A percentile compares a stretch with the other conserved stretches of the same genome.
phyloP scores from a whole-genome alignment of 2,113 vertebrate species.

The Pachypanchax playfairii region DNA sequence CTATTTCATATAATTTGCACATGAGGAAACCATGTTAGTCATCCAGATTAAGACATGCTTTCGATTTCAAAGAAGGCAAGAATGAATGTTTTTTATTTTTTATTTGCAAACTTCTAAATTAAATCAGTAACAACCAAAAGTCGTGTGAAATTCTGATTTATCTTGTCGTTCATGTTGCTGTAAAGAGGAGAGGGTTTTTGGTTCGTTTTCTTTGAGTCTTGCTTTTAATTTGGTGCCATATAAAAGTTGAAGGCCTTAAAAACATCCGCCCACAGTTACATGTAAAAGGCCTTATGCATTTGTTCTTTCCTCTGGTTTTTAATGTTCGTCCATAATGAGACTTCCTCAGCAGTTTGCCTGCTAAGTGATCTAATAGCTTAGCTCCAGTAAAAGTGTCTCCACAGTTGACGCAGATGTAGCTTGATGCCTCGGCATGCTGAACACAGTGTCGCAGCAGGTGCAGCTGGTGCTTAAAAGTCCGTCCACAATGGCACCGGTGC shows the following conservation, averaged over 20 bases:
- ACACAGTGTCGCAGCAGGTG: conserved; percentile 82
- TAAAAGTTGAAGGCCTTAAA: conserved; percentile 74
- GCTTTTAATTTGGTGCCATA: conserved; percentile 82
- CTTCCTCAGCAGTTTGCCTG: conserved; percentile 9
- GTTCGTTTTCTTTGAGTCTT: no score
- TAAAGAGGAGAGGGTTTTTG: no score
- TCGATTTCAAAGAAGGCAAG: conserved; percentile 44
- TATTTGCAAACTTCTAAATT: background rate
- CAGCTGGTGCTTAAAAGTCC: conserved; percentile 70
- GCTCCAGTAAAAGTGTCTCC: conserved; percentile 65
- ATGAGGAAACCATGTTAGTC: conserved; percentile 47
- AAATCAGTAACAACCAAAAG: background rate
- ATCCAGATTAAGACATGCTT: conserved; percentile 15
- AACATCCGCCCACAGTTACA: conserved; percentile 79
- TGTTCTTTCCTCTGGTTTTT: conserved; percentile 33
- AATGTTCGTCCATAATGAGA: background rate
- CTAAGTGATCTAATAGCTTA: conserved; percentile 55
- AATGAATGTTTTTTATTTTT: conserved; percentile 7
- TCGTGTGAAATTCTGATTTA: background rate
- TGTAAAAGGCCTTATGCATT: conserved; percentile 68
- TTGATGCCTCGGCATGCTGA: conserved; percentile 74
- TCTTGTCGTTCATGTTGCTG: no score
- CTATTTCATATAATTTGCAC: conserved; percentile 73
- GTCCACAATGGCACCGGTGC: conserved; percentile 79
- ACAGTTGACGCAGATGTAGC: conserved; percentile 80